phyloP scores from a whole-genome alignment of 92 coral and sea anemone genomes.

The Phenganax subtilis region DNA sequence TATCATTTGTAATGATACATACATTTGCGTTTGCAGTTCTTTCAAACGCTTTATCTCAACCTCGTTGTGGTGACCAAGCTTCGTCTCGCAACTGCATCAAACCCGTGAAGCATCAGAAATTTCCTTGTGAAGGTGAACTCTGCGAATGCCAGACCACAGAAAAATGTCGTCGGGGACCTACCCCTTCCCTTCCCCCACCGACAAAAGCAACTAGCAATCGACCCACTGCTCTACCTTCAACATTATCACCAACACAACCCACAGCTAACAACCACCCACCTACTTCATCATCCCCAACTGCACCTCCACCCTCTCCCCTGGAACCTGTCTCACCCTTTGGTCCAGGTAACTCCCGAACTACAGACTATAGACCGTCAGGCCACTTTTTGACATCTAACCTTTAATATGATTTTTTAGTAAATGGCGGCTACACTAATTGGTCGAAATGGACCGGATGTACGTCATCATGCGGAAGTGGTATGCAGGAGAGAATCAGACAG shows the following conservation, averaged over 20 bases:
- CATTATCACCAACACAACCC: not conserved
- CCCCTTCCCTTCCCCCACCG: slow-evolving; percentile 47
- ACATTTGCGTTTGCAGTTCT: not conserved
- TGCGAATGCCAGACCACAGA: slow-evolving; percentile 33
- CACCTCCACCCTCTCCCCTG: slow-evolving; percentile 16
- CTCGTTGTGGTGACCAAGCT: slow-evolving; percentile 62
- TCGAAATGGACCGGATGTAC: slow-evolving; percentile 82
- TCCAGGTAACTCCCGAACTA: slow-evolving; percentile 29
- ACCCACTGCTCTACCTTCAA: slow-evolving; percentile 32
- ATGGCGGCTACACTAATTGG: slow-evolving; percentile 93
- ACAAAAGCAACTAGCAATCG: slow-evolving; percentile 99
- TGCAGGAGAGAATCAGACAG: slow-evolving; percentile 68
- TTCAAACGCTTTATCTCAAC: slow-evolving; percentile 6
- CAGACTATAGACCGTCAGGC: no score
- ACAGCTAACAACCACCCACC: slow-evolving; percentile 3
- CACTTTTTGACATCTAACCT: no score
- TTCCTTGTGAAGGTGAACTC: slow-evolving; percentile 56
- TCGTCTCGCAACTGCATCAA: slow-evolving; percentile 5
- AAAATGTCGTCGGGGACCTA: slow-evolving; percentile 38
- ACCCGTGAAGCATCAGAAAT: not conserved
- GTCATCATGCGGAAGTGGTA: slow-evolving; percentile 86
- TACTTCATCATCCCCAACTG: slow-evolving; percentile 9
- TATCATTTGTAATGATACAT: not conserved
- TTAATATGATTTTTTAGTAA: slow-evolving; percentile 46
- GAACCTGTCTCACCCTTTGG: slow-evolving; percentile 36